phyloP scores from a whole-genome alignment of 2,113 vertebrate genomes.

The Hippocampus comes region DNA sequence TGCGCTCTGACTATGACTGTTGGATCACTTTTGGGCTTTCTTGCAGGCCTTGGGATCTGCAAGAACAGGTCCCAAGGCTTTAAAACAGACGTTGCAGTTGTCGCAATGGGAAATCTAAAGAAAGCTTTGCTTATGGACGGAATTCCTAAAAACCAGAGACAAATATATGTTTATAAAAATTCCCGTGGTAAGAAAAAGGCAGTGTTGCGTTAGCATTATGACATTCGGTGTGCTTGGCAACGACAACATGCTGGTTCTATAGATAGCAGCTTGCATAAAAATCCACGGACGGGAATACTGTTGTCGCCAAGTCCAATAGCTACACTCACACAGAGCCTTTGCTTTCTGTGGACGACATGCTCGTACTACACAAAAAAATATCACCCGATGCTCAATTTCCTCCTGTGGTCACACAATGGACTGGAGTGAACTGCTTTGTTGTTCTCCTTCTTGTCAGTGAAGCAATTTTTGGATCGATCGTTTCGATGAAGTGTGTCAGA shows the following conservation, averaged over 20 bases:
- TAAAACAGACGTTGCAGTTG: neutral
- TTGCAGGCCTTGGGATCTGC: neutral
- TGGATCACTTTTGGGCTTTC: neutral
- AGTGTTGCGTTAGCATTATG: neutral
- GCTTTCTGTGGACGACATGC: neutral
- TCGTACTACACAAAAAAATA: neutral
- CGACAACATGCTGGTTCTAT: neutral
- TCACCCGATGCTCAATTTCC: neutral
- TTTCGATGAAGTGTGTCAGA: no score
- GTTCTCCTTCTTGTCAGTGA: neutral
- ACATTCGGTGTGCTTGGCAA: neutral
- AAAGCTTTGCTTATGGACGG: neutral
- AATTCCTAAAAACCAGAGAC: neutral
- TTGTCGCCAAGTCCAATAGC: neutral
- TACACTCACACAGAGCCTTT: neutral
- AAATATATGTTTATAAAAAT: neutral
- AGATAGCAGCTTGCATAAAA: neutral
- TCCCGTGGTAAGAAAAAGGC: neutral
- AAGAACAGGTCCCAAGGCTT: no score
- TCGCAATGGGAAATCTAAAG: neutral
- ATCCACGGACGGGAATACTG: neutral
- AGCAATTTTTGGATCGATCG: neutral
- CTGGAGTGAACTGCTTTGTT: neutral
- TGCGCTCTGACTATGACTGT: neutral
- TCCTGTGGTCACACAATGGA: neutral